Evolutionary conservation across 1,140 invertebrate genomes (phyloP).

Genomic region (Wasmannia auropunctata): DNA sequence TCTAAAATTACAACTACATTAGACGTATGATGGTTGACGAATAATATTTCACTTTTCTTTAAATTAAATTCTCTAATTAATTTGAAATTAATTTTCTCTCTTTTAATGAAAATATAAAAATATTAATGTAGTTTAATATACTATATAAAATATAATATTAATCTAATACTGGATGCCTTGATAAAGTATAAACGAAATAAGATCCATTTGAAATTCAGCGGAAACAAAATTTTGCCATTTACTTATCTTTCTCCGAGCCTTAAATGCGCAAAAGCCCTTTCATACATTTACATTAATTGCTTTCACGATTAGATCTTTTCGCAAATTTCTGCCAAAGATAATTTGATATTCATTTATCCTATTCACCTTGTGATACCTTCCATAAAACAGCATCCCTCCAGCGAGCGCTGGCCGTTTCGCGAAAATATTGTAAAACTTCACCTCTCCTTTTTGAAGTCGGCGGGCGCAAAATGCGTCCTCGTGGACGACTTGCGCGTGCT

Average conservation of each 20-base stretch:
- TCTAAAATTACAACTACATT: conserved; percentile 11
- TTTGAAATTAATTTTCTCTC: neutral
- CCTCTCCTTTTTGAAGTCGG: neutral
- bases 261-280: neutral
- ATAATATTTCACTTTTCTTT: neutral
- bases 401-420: neutral
- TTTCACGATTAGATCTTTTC: neutral
- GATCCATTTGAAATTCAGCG: conserved; percentile 5
- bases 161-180: neutral
- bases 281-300: conserved; percentile 15
- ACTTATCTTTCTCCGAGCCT: neutral
- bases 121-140: neutral
- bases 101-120: neutral
- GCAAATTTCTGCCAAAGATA: conserved; percentile 16
- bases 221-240: neutral
- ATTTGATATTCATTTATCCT: neutral
- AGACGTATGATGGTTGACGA: neutral
- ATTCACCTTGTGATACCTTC: neutral
- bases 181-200: neutral
- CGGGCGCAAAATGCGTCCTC: neutral
- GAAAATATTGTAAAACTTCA: neutral
- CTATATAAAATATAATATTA: neutral
- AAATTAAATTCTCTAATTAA: conserved; percentile 5
- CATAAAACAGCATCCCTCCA: neutral
- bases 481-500: neutral